These are phyloP conservation scores for Vanacampus margaritifer DNA, from an alignment of 2,113 vertebrate genomes.

Conservation along the genomic window DNA sequence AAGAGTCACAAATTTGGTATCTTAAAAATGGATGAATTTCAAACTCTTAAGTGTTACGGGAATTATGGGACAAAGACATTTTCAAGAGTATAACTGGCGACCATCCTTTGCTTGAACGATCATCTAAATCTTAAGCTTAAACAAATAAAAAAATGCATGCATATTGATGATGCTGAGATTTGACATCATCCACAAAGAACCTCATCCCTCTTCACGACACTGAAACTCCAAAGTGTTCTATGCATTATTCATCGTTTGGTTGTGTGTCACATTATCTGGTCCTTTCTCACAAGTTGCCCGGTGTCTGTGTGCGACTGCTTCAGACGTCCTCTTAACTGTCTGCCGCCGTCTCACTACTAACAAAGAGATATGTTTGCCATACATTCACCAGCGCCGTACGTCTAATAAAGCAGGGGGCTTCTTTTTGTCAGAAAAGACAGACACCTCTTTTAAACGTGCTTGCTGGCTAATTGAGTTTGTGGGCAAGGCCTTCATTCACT, in stretches of 20 bases:
- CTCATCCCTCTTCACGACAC: constrained; percentile 3
- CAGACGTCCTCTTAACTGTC: constrained; percentile 37
- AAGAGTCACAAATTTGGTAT: too few relatives aligned
- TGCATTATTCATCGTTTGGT: constrained; percentile 13
- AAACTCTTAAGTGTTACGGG: background rate
- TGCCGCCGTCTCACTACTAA: constrained; percentile 36
- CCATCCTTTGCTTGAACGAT: background rate
- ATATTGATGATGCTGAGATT: background rate
- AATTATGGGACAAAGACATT: background rate
- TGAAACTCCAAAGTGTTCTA: constrained; percentile 2
- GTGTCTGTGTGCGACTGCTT: background rate
- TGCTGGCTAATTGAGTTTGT: constrained; percentile 64
- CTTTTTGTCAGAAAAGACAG: constrained; percentile 38
- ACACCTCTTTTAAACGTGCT: constrained; percentile 55
- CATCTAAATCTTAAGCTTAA: background rate
- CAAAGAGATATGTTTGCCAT: constrained; percentile 52
- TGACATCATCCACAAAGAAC: constrained; percentile 5
- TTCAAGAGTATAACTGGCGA: background rate
- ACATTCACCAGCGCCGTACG: constrained; percentile 41
- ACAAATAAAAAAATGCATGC: background rate
- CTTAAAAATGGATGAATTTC: background rate
- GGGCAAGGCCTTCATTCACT: constrained; percentile 54
- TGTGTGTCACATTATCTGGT: constrained; percentile 5
- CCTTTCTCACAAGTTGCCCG: constrained; percentile 1
- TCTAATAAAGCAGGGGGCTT: constrained; percentile 39